Conservation (phyloP, 2,113 vertebrate species). For the Clinocottus analis region DNA sequence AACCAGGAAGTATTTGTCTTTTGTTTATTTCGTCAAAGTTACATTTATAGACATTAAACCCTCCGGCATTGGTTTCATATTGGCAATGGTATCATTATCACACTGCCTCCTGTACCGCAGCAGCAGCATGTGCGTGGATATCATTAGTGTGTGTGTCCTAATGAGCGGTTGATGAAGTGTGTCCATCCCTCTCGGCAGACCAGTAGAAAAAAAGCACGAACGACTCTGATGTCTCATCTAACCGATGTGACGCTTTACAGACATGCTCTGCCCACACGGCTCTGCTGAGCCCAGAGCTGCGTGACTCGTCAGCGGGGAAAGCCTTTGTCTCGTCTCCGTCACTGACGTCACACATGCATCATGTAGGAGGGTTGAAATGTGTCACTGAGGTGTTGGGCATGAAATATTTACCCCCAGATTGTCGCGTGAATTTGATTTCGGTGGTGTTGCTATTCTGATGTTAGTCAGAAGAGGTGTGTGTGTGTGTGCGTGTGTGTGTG, state of each 20-base stretch:
- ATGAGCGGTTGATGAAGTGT: constrained; percentile 7
- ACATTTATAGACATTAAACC: neutral
- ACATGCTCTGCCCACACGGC: constrained; percentile 63
- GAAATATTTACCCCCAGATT: constrained; percentile 44
- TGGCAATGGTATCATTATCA: neutral
- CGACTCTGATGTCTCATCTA: constrained; percentile 53
- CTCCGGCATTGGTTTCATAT: neutral
- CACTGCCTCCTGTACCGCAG: neutral
- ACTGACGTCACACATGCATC: constrained; percentile 57
- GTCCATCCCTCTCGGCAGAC: constrained; percentile 30
- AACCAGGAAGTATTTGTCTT: neutral
- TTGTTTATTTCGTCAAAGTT: neutral
- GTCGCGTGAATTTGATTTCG: constrained; percentile 3
- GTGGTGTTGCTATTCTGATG: neutral
- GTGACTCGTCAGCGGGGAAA: constrained; percentile 54
- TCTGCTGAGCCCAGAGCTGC: constrained; percentile 33
- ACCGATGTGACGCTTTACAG: constrained; percentile 62
- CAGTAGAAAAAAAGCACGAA: constrained; percentile 22
- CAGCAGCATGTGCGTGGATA: constrained; percentile 38
- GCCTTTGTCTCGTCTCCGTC: constrained; percentile 56
- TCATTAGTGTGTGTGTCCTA: constrained; percentile 41
- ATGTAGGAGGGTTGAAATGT: constrained; percentile 56
- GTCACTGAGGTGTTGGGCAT: constrained; percentile 33
- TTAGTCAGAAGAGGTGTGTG: neutral
- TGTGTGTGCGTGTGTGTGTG: neutral